Percentiles rank a stretch among this genome's conserved stretches.
These are phyloP conservation scores for Andrena cerasifolii DNA, from an alignment of 1,140 invertebrate genomes.

Conservation along the genomic window DNA sequence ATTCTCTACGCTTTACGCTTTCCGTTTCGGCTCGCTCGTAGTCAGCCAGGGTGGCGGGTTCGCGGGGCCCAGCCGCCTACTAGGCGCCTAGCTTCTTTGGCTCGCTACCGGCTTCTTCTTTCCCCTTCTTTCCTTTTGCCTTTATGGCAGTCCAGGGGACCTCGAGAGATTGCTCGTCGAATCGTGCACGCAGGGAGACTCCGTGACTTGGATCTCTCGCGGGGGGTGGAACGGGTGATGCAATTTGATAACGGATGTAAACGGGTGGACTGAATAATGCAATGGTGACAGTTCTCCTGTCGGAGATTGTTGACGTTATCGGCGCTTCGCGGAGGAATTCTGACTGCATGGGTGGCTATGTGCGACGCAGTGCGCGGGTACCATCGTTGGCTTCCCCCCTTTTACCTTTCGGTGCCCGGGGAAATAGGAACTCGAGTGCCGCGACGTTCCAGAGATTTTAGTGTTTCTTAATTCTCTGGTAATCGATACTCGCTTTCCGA, in stretches of 20 bases:
- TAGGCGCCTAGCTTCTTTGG: not conserved
- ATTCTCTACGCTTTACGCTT: not conserved
- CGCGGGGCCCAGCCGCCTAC: too few species aligned
- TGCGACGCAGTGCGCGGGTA: constrained; percentile 26
- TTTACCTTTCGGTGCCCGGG: not conserved
- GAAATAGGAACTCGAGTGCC: not conserved
- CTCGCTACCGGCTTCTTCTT: constrained; percentile 2
- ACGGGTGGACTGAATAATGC: too few species aligned
- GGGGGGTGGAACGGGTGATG: too few species aligned
- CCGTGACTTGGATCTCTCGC: too few species aligned
- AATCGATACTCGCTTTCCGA: not conserved
- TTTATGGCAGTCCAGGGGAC: not conserved
- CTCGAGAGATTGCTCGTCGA: not conserved
- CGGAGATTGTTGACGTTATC: not conserved
- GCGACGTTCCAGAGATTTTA: not conserved
- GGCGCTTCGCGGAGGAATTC: not conserved
- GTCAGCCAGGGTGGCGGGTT: too few species aligned
- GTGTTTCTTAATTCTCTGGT: too few species aligned
- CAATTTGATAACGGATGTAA: too few species aligned
- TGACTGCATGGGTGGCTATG: not conserved
- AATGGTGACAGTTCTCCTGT: too few species aligned
- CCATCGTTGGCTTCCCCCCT: constrained; percentile 6
- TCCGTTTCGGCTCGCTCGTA: not conserved
- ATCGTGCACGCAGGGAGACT: too few species aligned
- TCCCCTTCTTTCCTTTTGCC: not conserved